Base-by-base conservation (phyloP, 2,888 invertebrate species). In the Selenia dentaria region DNA sequence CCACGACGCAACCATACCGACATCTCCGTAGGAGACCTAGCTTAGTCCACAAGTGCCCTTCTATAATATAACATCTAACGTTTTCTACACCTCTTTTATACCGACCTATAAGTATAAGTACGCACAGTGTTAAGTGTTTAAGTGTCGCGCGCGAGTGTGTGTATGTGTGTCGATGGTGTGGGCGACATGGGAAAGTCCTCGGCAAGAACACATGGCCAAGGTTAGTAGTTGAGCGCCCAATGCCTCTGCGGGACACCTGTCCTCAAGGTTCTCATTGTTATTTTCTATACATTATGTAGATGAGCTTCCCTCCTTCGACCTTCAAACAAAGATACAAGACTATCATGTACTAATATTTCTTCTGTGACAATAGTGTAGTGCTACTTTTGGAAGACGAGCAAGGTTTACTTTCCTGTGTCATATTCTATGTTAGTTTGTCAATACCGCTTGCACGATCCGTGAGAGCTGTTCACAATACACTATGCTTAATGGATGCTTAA, bases 181-280 rank as follows among this genome's bases (percentile, higher is more conserved):
- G 83, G 83, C 90, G 91, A 84, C 90, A 91, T 91, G 91, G 91
- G 91, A 90, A 91, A 91, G 81, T 91, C 91, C 87, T 91, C 91
- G 84, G 89, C 87, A 75, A 90, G 88, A 89, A 89, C 91, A 91
- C 89, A 91, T 85, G 90, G 91, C 77, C 90, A 91, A 91, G 91
- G 91, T 91, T 72, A 90, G 91, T 84, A 65, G 43, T 51, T 38
- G 44, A 54, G 41, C 55, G 57, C 32, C 59, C 61, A 54, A 52
- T 64, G 61, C 57, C 61, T 64, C 64, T 62, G 54, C 52, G 49
- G 60, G 64, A 67, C 80, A 79, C 67, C 67, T 78, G 80, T 66
- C 67, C 55, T 59, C 68, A 74, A 76, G 74, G 74, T 54, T 64
- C 48, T 51, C 44, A 40, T 60, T 64, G 57, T 46, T 61, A 63